Percentiles rank a stretch among this genome's conserved stretches.
These are phyloP conservation scores for Torymus tubicola DNA, from an alignment of 2,888 invertebrate genomes.

Conservation along the genomic window DNA sequence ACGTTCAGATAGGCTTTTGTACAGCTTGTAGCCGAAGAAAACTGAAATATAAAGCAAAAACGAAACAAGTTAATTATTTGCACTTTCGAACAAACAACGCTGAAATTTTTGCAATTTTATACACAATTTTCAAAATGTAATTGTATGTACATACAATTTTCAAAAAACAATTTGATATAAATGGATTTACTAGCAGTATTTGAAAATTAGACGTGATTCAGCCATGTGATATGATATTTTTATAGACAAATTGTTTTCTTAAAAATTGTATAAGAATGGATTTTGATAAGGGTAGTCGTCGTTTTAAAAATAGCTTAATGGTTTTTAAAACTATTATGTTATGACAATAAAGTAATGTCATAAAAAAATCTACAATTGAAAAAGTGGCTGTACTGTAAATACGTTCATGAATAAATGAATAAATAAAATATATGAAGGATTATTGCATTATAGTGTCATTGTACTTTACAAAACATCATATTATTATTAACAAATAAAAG, in stretches of 20 bases:
- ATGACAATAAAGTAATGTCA: no score
- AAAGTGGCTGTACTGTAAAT: neutral
- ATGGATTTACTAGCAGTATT: constrained; percentile 42
- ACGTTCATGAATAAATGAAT: neutral
- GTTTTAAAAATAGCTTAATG: no score
- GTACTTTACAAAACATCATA: no score
- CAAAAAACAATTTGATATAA: neutral
- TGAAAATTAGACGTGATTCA: constrained; percentile 20
- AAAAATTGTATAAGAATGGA: constrained; percentile 27
- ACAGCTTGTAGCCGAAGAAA: constrained; percentile 91
- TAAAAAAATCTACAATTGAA: no score
- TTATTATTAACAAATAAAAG: no score
- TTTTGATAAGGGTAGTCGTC: no score
- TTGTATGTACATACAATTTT: no score
- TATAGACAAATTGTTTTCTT: constrained; percentile 59
- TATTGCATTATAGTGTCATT: no score
- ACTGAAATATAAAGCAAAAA: constrained; percentile 79
- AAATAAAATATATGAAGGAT: no score
- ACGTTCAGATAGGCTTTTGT: constrained; percentile 87
- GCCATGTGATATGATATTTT: constrained; percentile 6
- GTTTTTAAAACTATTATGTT: neutral
- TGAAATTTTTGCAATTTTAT: constrained; percentile 2
- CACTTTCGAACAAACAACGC: neutral
- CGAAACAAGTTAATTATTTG: constrained; percentile 27
- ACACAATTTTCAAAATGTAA: neutral